Conservation (phyloP, 2,113 vertebrate genomes). For the Acanthisitta chloris region DNA sequence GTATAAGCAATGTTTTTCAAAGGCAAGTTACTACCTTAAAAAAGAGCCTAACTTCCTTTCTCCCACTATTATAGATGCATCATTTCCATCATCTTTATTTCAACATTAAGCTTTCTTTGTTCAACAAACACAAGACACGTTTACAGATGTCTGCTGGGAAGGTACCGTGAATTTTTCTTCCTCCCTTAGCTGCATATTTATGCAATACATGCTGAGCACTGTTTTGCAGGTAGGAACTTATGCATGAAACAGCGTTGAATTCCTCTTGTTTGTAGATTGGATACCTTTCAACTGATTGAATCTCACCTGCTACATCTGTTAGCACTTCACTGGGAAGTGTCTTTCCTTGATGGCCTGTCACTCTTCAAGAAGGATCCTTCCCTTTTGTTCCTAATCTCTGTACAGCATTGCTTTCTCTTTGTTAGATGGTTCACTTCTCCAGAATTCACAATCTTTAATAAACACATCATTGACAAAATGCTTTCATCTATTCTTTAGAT, state of each 20-base stretch:
- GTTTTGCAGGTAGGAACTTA: slow-evolving; percentile 29
- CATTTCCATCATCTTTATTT: neutral
- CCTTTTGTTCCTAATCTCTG: slow-evolving; percentile 61
- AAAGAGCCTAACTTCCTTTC: neutral
- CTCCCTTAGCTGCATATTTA: slow-evolving; percentile 35
- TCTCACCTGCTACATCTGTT: slow-evolving; percentile 64
- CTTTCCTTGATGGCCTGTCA: slow-evolving; percentile 57
- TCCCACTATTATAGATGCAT: neutral
- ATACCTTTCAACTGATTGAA: slow-evolving; percentile 38
- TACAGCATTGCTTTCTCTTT: slow-evolving; percentile 40
- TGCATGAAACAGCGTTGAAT: slow-evolving; percentile 28
- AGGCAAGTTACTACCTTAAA: neutral
- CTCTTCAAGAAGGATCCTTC: slow-evolving; percentile 53
- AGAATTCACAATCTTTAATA: slow-evolving; percentile 67
- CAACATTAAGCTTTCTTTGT: neutral
- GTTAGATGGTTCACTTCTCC: slow-evolving; percentile 48
- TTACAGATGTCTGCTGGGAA: neutral
- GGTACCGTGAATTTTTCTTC: neutral
- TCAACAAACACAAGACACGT: neutral
- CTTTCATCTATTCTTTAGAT: slow-evolving; percentile 71
- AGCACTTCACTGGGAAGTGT: slow-evolving; percentile 56
- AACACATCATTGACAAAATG: slow-evolving; percentile 59
- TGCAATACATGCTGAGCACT: slow-evolving; percentile 16
- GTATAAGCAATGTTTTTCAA: neutral
- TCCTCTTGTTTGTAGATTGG: slow-evolving; percentile 38